These are phyloP conservation scores for Hoplodrina blanda DNA, from an alignment of 2,888 invertebrate genomes.

Conservation along the genomic window DNA sequence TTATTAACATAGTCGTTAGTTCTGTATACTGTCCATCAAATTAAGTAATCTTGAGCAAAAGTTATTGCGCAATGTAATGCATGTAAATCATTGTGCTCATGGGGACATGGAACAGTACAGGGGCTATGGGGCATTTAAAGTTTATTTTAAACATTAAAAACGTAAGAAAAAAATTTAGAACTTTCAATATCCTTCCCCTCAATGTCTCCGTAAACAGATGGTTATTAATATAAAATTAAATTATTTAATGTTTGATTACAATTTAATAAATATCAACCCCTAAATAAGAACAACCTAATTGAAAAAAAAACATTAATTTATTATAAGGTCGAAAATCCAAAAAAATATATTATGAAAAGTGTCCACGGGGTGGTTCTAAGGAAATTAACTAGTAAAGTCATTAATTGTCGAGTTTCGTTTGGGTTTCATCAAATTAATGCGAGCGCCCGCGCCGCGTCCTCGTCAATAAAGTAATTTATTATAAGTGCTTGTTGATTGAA, in stretches of 20 bases:
- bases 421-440: constrained; percentile 76
- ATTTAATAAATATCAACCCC: not conserved
- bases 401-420: constrained; percentile 70
- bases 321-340: constrained; percentile 27
- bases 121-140: too few species aligned
- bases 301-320: constrained; percentile 32
- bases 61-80: too few species aligned
- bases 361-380: constrained; percentile 53
- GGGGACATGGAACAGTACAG: too few species aligned
- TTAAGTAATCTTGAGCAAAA: too few species aligned
- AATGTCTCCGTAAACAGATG: too few species aligned
- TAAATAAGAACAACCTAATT: constrained; percentile 10
- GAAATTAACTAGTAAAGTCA: constrained; percentile 73
- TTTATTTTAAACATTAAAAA: too few species aligned
- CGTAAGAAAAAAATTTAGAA: too few species aligned
- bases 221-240: not conserved
- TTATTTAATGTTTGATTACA: not conserved
- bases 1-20: too few species aligned
- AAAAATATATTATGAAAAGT: constrained; percentile 52
- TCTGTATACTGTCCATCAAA: too few species aligned
- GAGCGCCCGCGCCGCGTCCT: constrained; percentile 40
- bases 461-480: constrained; percentile 69
- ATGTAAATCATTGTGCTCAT: too few species aligned
- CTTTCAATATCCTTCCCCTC: too few species aligned
- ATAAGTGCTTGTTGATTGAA: constrained; percentile 64